These are phyloP conservation scores for Carapus acus DNA, from an alignment of 2,797 vertebrate genomes.

Conservation along the genomic window DNA sequence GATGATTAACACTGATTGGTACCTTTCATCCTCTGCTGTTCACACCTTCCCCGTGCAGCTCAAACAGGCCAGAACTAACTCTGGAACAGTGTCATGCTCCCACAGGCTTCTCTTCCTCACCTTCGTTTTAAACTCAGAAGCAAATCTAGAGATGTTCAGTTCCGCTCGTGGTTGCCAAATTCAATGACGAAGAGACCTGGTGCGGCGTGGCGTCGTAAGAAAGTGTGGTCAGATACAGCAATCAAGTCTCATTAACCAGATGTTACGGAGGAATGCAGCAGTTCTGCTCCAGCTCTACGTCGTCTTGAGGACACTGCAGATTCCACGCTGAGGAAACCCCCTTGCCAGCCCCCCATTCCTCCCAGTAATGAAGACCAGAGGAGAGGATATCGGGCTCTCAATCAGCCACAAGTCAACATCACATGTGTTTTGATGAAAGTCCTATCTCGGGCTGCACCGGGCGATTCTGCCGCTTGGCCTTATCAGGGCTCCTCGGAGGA, in stretches of 20 bases:
- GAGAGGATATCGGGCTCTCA: constrained; percentile 62
- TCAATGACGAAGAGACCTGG: constrained; percentile 1
- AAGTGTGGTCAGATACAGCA: constrained; percentile 7
- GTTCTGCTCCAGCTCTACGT: constrained; percentile 38
- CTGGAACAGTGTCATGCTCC: neutral
- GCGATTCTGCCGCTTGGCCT: constrained; percentile 43
- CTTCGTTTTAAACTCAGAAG: neutral
- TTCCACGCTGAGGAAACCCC: constrained; percentile 45
- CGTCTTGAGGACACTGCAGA: constrained; percentile 28
- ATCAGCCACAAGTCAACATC: constrained; percentile 62
- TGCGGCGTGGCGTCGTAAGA: neutral
- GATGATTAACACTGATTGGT: too few relatives aligned
- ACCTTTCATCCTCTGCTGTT: too few relatives aligned
- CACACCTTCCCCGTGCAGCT: too few relatives aligned
- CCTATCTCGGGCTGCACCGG: constrained; percentile 45
- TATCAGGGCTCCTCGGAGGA: constrained; percentile 60
- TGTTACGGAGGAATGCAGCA: constrained; percentile 18
- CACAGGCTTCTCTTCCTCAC: too few relatives aligned
- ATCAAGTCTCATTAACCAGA: constrained; percentile 18
- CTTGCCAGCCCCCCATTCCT: constrained; percentile 66
- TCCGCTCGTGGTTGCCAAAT: neutral
- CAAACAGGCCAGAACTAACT: too few relatives aligned
- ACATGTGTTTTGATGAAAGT: constrained; percentile 67
- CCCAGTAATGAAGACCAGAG: constrained; percentile 69
- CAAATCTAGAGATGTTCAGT: neutral